Base-by-base conservation (phyloP, 2,888 invertebrate species). In the Axea sp. region DNA sequence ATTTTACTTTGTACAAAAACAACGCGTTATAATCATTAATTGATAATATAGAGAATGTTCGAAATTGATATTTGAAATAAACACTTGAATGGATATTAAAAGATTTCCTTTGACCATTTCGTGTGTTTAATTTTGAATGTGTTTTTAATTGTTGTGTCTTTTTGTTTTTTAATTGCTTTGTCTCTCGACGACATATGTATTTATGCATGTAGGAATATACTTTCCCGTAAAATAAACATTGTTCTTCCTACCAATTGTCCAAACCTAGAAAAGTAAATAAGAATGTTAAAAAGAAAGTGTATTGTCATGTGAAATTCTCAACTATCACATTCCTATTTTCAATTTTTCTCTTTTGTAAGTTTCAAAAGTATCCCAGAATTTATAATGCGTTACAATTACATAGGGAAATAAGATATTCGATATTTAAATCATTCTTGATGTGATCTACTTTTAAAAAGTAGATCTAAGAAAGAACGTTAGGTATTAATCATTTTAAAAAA, bases 1-100 rank as follows among this genome's bases (percentile, higher is more conserved):
- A n/a, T n/a, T n/a, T n/a, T n/a, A n/a, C n/a, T n/a, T n/a, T n/a
- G n/a, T n/a, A n/a, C n/a, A n/a, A n/a, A n/a, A n/a, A n/a, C n/a
- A n/a, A n/a, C n/a, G n/a, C n/a, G 19, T 19, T 19, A 8, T 9
- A 30, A 11, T 30, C 11, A 1, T 6, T 24, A 24, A 1, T 30
- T 3, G 9, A 30, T 8, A 9, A 30, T 33, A 33, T 3, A 12
- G 9, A 9, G 1, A 9, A 30, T 11, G 9, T 4, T 33, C 11
- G 5, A 6, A 33, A 12, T 12, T 17, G 17, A 17, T 35, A 2
- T 1, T 31, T 31, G 1, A 11, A 26, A 1, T 43, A 43, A 26
- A 43, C 43, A 43, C 26, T 43, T 1, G 12, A 43, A 9, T 43
- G 43, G 43, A 43, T 43, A n/a, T 43, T 43, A 12, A 43, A n/a